Conservation (phyloP, 2,888 invertebrate genomes). For the Zaprionus bogoriensis region DNA sequence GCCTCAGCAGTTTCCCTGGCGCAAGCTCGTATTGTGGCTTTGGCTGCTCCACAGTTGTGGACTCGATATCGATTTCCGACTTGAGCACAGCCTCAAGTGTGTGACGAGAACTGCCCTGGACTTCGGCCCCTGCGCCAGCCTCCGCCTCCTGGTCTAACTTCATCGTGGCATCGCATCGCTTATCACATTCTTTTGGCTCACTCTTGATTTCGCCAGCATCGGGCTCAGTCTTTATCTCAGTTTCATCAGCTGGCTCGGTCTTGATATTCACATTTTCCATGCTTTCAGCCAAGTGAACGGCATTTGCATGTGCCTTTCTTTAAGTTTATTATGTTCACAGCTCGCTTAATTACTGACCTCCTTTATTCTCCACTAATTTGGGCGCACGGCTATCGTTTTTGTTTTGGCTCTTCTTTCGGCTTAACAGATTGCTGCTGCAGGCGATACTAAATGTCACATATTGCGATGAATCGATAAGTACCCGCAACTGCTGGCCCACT, state of each 20-base stretch:
- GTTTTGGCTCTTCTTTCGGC: slow-evolving; percentile 1
- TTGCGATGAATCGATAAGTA: neutral
- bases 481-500: neutral
- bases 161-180: neutral
- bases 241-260: slow-evolving; percentile 8
- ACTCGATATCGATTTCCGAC: slow-evolving; percentile 25
- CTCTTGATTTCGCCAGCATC: slow-evolving; percentile 1
- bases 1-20: neutral
- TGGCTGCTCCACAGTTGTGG: slow-evolving; percentile 4
- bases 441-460: neutral
- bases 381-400: neutral
- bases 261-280: slow-evolving; percentile 46
- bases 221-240: neutral
- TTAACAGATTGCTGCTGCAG: neutral
- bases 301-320: neutral
- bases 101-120: neutral
- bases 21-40: slow-evolving; percentile 32
- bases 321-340: neutral
- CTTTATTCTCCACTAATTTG: neutral
- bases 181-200: neutral
- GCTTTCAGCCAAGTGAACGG: neutral
- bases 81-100: slow-evolving; percentile 9
- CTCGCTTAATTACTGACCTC: neutral
- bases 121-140: neutral
- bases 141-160: neutral